Base-by-base conservation (phyloP, 1,140 invertebrate genomes). In the Pseudomyrmex dendroicus region DNA sequence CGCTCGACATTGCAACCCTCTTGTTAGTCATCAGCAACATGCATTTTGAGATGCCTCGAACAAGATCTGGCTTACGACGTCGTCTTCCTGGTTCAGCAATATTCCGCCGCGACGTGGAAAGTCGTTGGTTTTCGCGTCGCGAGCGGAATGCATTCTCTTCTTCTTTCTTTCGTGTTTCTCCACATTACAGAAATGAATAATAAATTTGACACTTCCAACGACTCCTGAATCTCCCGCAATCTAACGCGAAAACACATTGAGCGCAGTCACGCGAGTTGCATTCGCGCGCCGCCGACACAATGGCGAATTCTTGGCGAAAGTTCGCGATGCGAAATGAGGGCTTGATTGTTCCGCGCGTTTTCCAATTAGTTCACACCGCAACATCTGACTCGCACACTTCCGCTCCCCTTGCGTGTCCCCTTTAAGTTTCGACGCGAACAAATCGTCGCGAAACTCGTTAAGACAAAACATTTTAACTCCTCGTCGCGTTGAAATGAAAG, bases 151-250 rank as follows among this genome's bases (percentile, higher is more conserved):
- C 25, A 9, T 10, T 9, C 20, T 74, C 2, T 74, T n/a, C 0
- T 13, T 52, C 22, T 2, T 5, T 13, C 50, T 61, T 13, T n/a
- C 25, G 12, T 76, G 9, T 78, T 13, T 63, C 22, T 52, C 52
- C 73, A 15, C 59, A 8, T 68, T 88, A 82, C 68, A 63, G 50
- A 56, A 44, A 56, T 15, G 72, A 52, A 78, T 68, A 77, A 35
- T 35, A 35, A 35, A 67, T 88, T 87, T 85, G 83, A 87, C 77
- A 85, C 46, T 64, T 85, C 9, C 52, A 83, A 20, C 72, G 52
- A 54, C 8, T 46, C 0, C 12, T 72, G 46, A 85, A 22, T 20
- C 70, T 68, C 72, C 73, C n/a, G 50, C 68, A 25, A 64, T 22
- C 64, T 73, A 63, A 22, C 61, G 20, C 44, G 48, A 77, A 88